Conservation (phyloP, 2,888 invertebrate species). For the Patella depressa region DNA sequence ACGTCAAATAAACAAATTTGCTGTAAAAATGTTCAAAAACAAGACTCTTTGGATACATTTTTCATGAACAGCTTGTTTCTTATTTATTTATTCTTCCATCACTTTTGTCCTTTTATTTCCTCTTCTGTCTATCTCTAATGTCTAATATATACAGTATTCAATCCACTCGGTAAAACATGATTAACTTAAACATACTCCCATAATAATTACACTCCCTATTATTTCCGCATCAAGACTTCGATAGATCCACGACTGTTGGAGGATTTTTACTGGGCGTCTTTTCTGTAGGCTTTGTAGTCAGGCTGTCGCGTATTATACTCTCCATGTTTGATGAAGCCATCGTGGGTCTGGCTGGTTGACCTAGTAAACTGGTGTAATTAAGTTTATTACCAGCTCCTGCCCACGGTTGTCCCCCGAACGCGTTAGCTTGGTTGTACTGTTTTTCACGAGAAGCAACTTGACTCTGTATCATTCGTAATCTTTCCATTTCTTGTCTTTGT, state of each 20-base stretch:
- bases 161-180: no score
- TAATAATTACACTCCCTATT: no score
- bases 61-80: no score
- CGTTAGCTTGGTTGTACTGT: not conserved
- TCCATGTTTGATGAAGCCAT: not conserved
- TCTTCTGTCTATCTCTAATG: no score
- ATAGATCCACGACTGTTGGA: conserved; percentile 15
- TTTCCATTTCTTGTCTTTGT: not conserved
- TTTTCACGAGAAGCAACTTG: not conserved
- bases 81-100: no score
- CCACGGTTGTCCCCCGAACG: not conserved
- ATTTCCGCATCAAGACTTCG: conserved; percentile 15
- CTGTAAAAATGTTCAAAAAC: no score
- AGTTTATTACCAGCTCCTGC: not conserved
- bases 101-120: no score
- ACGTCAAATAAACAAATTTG: no score
- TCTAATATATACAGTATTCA: no score
- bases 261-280: conserved; percentile 18
- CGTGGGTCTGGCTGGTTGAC: not conserved
- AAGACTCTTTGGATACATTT: no score
- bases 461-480: not conserved
- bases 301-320: not conserved
- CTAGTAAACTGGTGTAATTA: no score
- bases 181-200: no score
- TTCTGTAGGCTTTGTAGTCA: not conserved